Percentiles rank a stretch among this genome's conserved stretches.
Evolutionary conservation across 2,797 vertebrate genomes (phyloP).

Genomic region (Danio tinwini): DNA sequence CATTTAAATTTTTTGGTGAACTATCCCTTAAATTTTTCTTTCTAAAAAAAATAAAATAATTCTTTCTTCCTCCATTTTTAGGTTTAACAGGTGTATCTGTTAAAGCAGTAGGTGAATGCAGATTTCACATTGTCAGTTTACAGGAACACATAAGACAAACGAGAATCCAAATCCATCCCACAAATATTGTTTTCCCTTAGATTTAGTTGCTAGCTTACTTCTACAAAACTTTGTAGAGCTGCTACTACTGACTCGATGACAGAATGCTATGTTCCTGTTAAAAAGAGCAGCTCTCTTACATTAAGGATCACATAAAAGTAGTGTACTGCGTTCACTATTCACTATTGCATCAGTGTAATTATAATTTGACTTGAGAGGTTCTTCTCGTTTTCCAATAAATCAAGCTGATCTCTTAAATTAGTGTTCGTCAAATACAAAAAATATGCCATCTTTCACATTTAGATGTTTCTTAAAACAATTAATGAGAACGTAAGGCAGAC

Average conservation of each 20-base stretch:
- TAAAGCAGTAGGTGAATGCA: no score
- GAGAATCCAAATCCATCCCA: background rate
- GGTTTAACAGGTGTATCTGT: no score
- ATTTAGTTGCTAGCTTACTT: background rate
- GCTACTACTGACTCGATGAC: background rate
- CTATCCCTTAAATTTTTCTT: no score
- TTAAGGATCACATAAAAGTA: background rate
- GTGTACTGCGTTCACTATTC: no score
- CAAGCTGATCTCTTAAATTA: background rate
- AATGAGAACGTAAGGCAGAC: background rate
- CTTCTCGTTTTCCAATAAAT: background rate
- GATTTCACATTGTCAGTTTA: background rate
- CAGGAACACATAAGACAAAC: no score
- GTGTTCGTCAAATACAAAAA: background rate
- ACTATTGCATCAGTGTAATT: background rate
- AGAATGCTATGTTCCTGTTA: background rate
- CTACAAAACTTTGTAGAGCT: background rate
- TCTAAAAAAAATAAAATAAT: no score
- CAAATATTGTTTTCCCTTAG: background rate
- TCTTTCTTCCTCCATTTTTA: no score
- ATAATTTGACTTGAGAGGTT: background rate
- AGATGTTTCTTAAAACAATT: background rate
- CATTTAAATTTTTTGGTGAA: no score
- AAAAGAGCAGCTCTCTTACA: no score
- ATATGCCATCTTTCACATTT: background rate